A percentile compares a stretch with the other conserved stretches of the same genome.
Conservation (phyloP, 2,888 invertebrate species). For the Campaea margaritaria region DNA sequence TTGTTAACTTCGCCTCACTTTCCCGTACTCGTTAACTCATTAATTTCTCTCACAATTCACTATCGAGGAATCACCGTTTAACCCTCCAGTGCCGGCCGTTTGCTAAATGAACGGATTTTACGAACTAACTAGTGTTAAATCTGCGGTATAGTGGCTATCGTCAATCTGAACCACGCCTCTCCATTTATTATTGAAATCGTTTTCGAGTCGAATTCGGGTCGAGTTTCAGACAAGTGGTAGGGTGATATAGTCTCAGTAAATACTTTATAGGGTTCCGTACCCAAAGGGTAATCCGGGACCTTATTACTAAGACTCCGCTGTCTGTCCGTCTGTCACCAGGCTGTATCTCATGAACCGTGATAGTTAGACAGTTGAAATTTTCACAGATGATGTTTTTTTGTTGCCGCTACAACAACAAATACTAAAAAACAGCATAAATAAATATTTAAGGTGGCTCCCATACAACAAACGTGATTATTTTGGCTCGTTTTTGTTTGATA, state of each 20-base stretch:
- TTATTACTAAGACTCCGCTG: no score
- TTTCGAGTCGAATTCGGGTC: slow-evolving; percentile 11
- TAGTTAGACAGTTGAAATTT: background rate
- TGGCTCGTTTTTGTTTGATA: no score
- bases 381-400: background rate
- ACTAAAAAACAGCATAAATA: no score
- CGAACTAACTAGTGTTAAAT: no score
- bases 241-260: background rate
- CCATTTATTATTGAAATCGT: slow-evolving; percentile 17
- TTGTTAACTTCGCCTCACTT: background rate
- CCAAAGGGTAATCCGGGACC: no score
- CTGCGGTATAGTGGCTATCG: slow-evolving; percentile 10
- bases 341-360: background rate
- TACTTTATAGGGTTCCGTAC: no score
- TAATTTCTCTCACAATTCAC: slow-evolving; percentile 4
- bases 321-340: no score
- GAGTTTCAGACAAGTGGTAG: slow-evolving; percentile 20
- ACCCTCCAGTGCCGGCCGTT: slow-evolving; percentile 16
- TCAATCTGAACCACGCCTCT: slow-evolving; percentile 18
- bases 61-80: slow-evolving; percentile 15
- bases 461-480: no score
- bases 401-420: no score
- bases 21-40: slow-evolving; percentile 15
- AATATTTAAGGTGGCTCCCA: no score
- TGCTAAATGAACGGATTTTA: slow-evolving; percentile 6